A percentile compares a stretch with the other conserved stretches of the same genome.
Conservation (phyloP, 2,113 vertebrate genomes). For the Ranitomeya imitator region DNA sequence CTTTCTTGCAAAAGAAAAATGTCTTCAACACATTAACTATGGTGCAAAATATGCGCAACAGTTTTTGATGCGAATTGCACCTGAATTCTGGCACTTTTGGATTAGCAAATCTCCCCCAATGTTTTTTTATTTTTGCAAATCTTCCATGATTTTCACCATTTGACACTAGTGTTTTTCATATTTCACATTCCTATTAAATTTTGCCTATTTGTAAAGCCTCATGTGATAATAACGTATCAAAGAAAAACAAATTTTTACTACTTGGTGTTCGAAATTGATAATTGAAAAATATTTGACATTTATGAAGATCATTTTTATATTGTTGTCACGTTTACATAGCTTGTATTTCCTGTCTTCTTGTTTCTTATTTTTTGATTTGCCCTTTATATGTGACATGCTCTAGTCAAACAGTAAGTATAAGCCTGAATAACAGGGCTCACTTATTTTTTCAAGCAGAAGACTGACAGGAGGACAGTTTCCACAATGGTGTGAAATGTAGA, state of each 20-base stretch:
- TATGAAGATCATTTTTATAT: background rate
- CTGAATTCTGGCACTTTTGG: too few relatives aligned
- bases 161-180: background rate
- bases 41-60: too few relatives aligned
- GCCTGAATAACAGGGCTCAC: background rate
- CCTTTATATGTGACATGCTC: background rate
- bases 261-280: background rate
- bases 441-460: background rate
- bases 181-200: background rate
- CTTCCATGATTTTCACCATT: background rate
- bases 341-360: background rate
- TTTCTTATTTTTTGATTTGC: background rate
- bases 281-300: background rate
- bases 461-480: background rate
- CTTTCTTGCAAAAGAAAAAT: too few relatives aligned
- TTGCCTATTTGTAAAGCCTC: background rate
- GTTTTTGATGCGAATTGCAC: too few relatives aligned
- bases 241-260: background rate
- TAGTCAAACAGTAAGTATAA: too few relatives aligned
- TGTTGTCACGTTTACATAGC: background rate
- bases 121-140: background rate
- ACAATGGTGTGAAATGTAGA: too few relatives aligned
- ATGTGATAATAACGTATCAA: background rate
- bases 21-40: too few relatives aligned
- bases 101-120: too few relatives aligned